Percentiles rank a stretch among this genome's conserved stretches.
These are phyloP conservation scores for Gila orcuttii DNA, from an alignment of 2,113 vertebrate genomes.

Conservation along the genomic window DNA sequence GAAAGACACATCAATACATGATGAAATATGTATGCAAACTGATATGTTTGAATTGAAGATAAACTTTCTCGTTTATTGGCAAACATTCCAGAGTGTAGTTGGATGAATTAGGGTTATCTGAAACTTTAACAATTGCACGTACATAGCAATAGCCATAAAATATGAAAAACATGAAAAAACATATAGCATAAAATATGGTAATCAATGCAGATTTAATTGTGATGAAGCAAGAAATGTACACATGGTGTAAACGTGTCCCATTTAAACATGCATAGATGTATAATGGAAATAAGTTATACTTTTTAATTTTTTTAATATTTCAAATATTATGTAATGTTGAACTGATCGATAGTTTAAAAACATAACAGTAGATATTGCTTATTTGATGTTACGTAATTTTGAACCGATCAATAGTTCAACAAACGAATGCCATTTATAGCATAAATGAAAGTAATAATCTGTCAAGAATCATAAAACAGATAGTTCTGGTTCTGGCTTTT, in stretches of 20 bases:
- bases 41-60: not conserved
- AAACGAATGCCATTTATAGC: no score
- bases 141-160: not conserved
- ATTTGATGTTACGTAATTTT: no score
- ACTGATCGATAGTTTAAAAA: no score
- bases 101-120: not conserved
- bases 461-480: no score
- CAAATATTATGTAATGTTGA: no score
- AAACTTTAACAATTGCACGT: not conserved
- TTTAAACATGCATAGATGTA: no score
- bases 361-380: no score
- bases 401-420: no score
- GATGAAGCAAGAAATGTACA: not conserved
- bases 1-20: slow-evolving; percentile 11
- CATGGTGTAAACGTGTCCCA: not conserved
- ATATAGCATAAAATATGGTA: not conserved
- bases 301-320: no score
- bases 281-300: no score
- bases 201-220: not conserved
- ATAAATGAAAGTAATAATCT: no score
- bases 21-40: slow-evolving; percentile 26
- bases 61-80: not conserved
- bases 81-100: not conserved
- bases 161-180: not conserved
- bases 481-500: no score